A percentile compares a stretch with the other conserved stretches of the same genome.
Conservation (phyloP, 2,113 vertebrate genomes). For the Neodontobutis hainanensis region DNA sequence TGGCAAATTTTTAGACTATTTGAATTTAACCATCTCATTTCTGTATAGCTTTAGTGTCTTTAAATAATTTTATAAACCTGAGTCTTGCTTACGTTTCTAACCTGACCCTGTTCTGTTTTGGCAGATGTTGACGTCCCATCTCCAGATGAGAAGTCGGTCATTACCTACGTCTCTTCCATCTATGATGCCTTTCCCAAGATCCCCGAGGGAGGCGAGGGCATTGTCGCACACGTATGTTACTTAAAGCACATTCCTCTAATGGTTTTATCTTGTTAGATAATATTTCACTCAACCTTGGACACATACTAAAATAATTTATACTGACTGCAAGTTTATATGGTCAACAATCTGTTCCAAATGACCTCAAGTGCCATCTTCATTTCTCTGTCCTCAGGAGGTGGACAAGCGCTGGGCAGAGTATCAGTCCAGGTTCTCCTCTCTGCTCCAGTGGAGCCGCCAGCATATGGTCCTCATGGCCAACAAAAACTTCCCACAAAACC, state of each 20-base stretch:
- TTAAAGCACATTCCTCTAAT: background rate
- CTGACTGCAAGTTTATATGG: background rate
- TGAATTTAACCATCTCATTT: background rate
- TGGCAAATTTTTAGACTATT: too few relatives aligned
- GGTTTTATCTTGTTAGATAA: background rate
- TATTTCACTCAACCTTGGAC: background rate
- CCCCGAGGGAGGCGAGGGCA: conserved; percentile 95
- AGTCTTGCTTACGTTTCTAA: background rate
- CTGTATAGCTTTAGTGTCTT: background rate
- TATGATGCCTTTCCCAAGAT: conserved; percentile 99
- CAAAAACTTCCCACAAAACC: conserved; percentile 96
- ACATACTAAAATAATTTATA: background rate
- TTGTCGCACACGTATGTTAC: conserved; percentile 86
- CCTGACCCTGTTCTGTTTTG: background rate
- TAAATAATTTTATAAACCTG: background rate
- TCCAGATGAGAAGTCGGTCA: conserved; percentile 98
- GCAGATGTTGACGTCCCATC: conserved; percentile 95
- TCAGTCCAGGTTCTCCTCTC: conserved; percentile 87
- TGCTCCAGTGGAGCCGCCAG: conserved; percentile 96
- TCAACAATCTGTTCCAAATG: background rate
- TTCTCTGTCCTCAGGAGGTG: conserved; percentile 84
- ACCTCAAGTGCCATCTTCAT: background rate
- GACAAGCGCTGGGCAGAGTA: conserved; percentile 94
- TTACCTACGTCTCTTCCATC: conserved; percentile 98
- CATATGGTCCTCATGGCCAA: conserved; percentile 92